A percentile compares a stretch with the other conserved stretches of the same genome.
These are phyloP conservation scores for Scotopteryx bipunctaria DNA, from an alignment of 2,888 invertebrate genomes.

Conservation along the genomic window DNA sequence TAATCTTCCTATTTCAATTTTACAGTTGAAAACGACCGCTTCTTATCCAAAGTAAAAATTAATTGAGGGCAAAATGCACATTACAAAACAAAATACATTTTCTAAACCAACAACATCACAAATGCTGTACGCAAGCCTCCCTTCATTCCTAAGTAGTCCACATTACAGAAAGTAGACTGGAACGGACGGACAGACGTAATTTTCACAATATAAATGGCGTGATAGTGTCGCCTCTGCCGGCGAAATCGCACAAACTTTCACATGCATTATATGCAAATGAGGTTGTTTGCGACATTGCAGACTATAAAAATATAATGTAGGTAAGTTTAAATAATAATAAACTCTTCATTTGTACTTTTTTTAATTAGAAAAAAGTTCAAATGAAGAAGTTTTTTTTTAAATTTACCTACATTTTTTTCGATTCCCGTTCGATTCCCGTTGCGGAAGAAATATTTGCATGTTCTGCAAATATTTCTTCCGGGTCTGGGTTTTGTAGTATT, in stretches of 20 bases:
- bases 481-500: too few species aligned
- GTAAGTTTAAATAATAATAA: too few species aligned
- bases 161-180: constrained; percentile 43
- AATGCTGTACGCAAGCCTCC: constrained; percentile 6
- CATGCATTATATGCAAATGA: constrained; percentile 44
- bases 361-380: too few species aligned
- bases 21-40: background rate
- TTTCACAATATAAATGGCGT: constrained; percentile 51
- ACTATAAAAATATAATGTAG: background rate
- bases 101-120: background rate
- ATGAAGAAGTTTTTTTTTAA: too few species aligned
- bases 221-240: constrained; percentile 45
- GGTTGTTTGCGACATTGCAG: constrained; percentile 32
- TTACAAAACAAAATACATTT: background rate
- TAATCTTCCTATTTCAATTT: too few species aligned
- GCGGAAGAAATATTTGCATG: too few species aligned
- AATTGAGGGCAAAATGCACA: background rate
- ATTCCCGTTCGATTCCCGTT: too few species aligned
- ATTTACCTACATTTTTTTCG: too few species aligned
- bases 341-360: too few species aligned
- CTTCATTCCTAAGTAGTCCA: constrained; percentile 34
- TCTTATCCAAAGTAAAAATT: background rate
- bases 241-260: constrained; percentile 39
- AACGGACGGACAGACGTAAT: constrained; percentile 42
- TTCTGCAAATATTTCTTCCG: too few species aligned